Conservation (phyloP, 2,888 invertebrate species). For the Clanis bilineata region DNA sequence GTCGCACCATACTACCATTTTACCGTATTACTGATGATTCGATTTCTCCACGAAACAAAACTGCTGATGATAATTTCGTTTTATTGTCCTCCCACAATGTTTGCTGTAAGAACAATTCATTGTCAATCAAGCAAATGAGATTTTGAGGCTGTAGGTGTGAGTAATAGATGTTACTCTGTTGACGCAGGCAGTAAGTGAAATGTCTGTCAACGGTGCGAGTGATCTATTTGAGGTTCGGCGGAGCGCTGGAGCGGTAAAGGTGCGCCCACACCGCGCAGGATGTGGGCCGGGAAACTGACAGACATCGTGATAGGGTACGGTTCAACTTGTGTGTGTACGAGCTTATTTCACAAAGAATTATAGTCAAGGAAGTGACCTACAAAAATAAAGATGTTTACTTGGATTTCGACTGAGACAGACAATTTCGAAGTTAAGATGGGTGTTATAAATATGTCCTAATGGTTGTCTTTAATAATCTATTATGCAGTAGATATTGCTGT, state of each 20-base stretch:
- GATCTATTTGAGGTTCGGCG: constrained; percentile 22
- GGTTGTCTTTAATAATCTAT: too few relatives aligned
- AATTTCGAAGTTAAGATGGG: too few relatives aligned
- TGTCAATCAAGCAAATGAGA: neutral
- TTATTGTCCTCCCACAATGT: neutral
- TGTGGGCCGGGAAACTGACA: constrained; percentile 41
- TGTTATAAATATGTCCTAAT: too few relatives aligned
- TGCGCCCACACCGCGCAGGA: constrained; percentile 40
- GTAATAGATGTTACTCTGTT: constrained; percentile 8
- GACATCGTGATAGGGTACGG: constrained; percentile 38
- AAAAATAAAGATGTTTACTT: too few relatives aligned
- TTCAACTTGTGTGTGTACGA: constrained; percentile 26
- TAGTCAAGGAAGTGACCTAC: constrained; percentile 11
- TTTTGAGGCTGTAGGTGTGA: neutral
- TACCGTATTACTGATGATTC: too few relatives aligned
- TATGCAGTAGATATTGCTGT: too few relatives aligned
- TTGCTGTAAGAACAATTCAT: neutral
- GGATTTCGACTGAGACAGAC: too few relatives aligned
- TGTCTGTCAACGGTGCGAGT: constrained; percentile 6
- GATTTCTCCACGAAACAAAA: too few relatives aligned
- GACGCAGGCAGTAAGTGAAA: constrained; percentile 18
- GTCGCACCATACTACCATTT: too few relatives aligned
- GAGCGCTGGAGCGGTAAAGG: constrained; percentile 23
- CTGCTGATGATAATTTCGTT: neutral
- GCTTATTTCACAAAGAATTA: constrained; percentile 17